Conservation (phyloP, 2,888 invertebrate genomes). For the Cryptocephalus primarius region DNA sequence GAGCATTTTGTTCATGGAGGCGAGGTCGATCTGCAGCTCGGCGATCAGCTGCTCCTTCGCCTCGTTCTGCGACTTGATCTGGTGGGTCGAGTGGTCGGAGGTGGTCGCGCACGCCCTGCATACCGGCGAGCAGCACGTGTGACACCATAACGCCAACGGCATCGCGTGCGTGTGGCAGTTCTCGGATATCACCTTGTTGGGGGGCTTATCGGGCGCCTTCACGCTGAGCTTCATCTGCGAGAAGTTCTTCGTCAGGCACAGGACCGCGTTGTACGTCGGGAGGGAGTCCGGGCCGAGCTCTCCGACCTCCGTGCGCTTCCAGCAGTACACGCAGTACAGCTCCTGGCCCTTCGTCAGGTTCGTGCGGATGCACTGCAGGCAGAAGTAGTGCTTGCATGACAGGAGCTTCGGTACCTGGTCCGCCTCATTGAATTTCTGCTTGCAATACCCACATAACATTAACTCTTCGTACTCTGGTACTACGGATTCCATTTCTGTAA, state of each 20-base stretch:
- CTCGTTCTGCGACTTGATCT: conserved; percentile 51
- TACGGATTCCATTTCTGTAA: conserved; percentile 31
- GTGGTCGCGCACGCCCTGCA: conserved; percentile 58
- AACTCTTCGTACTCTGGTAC: conserved; percentile 62
- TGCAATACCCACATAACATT: conserved; percentile 64
- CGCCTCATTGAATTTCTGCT: conserved; percentile 61
- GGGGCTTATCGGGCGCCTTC: conserved; percentile 23
- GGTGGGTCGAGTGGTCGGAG: conserved; percentile 54
- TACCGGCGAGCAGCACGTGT: conserved; percentile 50
- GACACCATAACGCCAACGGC: conserved; percentile 63
- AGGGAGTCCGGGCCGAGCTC: conserved; percentile 56
- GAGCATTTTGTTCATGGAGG: conserved; percentile 57
- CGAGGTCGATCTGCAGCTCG: conserved; percentile 54
- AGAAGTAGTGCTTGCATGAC: conserved; percentile 68
- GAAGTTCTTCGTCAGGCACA: conserved; percentile 55
- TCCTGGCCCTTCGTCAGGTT: conserved; percentile 56
- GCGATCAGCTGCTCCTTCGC: conserved; percentile 40
- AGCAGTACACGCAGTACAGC: conserved; percentile 61
- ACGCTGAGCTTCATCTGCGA: conserved; percentile 45
- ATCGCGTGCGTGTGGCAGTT: conserved; percentile 63
- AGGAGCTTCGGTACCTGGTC: conserved; percentile 64
- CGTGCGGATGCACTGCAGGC: conserved; percentile 61
- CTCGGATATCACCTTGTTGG: conserved; percentile 38
- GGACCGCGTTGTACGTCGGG: conserved; percentile 56
- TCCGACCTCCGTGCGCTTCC: conserved; percentile 60